These are phyloP conservation scores for Chamaea fasciata DNA, from an alignment of 2,113 vertebrate genomes.

Conservation along the genomic window DNA sequence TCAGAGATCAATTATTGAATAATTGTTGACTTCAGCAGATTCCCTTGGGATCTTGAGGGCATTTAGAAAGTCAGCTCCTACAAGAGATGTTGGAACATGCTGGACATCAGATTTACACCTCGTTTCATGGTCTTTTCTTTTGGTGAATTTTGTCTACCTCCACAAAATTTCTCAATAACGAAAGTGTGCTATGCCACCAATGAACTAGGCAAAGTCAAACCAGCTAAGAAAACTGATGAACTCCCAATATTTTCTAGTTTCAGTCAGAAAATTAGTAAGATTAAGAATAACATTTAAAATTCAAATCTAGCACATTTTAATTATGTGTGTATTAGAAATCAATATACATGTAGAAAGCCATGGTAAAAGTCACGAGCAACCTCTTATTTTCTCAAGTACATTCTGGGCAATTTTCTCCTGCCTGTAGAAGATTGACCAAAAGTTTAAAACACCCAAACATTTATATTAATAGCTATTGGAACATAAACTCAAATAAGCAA, in stretches of 20 bases:
- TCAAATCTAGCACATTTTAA: background rate
- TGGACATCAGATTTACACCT: background rate
- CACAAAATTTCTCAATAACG: background rate
- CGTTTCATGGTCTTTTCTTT: background rate
- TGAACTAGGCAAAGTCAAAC: background rate
- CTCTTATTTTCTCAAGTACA: background rate
- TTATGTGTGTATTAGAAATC: background rate
- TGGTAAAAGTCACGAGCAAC: background rate
- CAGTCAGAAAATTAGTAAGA: background rate
- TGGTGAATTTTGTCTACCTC: background rate
- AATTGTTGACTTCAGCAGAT: background rate
- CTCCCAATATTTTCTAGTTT: background rate
- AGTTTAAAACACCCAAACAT: rapidly evolving
- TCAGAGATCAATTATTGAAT: background rate
- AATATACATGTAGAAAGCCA: background rate
- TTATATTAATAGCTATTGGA: background rate
- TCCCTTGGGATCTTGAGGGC: background rate
- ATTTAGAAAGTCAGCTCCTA: background rate
- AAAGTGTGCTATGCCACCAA: background rate
- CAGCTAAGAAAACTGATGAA: background rate
- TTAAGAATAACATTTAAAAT: background rate
- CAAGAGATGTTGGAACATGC: background rate
- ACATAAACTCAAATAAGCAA: background rate
- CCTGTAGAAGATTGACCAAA: background rate
- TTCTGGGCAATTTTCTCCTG: background rate